phyloP scores from a whole-genome alignment of 2,888 invertebrate genomes.

The Alloscopus bannaensis region DNA sequence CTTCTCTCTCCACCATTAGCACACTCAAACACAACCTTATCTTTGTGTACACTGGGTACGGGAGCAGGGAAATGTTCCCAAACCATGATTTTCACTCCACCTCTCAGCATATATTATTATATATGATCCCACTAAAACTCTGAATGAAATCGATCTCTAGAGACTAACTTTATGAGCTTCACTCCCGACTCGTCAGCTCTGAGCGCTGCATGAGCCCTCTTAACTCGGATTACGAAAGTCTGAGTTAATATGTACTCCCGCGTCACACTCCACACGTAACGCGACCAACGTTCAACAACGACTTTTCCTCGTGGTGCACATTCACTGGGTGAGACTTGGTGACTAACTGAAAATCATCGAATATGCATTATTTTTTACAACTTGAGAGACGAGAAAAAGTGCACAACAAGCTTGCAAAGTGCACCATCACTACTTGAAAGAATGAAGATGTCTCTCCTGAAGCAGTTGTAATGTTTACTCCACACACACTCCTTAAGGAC shows the following conservation, averaged over 20 bases:
- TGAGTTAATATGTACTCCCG: too few relatives aligned
- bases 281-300: too few relatives aligned
- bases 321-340: slow-evolving; percentile 37
- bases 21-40: slow-evolving; percentile 43
- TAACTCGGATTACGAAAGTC: too few relatives aligned
- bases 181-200: too few relatives aligned
- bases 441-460: not conserved
- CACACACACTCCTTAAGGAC: not conserved
- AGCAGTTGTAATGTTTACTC: not conserved
- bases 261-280: too few relatives aligned
- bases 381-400: slow-evolving; percentile 29
- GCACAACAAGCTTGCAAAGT: too few relatives aligned
- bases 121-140: too few relatives aligned
- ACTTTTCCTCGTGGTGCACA: slow-evolving; percentile 9
- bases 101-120: too few relatives aligned
- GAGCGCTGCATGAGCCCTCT: too few relatives aligned
- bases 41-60: slow-evolving; percentile 43
- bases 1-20: slow-evolving; percentile 29
- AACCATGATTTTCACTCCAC: slow-evolving; percentile 20
- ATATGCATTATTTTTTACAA: slow-evolving; percentile 42
- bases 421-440: too few relatives aligned
- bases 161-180: too few relatives aligned
- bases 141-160: too few relatives aligned
- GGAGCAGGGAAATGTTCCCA: slow-evolving; percentile 16
- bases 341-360: slow-evolving; percentile 35